Conservation (phyloP, 92 coral and sea anemone species). For the Chrysogorgia sp. region DNA sequence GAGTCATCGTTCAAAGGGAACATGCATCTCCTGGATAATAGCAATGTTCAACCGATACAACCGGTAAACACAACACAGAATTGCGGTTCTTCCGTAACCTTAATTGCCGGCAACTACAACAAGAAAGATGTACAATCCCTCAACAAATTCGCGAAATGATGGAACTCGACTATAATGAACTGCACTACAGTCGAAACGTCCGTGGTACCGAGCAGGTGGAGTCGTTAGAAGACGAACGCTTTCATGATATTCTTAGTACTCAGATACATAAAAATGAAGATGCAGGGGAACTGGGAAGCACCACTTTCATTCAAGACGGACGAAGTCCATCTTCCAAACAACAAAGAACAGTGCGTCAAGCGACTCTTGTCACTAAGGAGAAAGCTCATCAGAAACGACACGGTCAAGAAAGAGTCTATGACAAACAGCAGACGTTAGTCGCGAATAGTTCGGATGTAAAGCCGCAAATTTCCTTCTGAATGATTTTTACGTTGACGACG, state of each 20-base stretch:
- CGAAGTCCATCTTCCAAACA: constrained; percentile 47
- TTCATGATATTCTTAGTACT: constrained; percentile 40
- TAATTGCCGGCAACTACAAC: too few species aligned
- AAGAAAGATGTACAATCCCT: constrained; percentile 55
- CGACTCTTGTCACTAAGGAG: constrained; percentile 52
- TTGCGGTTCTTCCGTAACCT: too few species aligned
- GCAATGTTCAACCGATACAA: too few species aligned
- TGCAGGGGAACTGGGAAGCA: constrained; percentile 58
- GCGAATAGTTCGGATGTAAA: too few species aligned
- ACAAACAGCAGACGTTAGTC: too few species aligned
- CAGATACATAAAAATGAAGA: constrained; percentile 57
- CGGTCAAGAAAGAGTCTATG: not conserved
- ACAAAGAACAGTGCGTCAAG: constrained; percentile 44
- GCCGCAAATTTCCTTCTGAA: too few species aligned
- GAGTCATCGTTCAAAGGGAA: constrained; percentile 55
- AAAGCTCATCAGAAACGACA: not conserved
- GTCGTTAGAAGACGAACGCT: constrained; percentile 64
- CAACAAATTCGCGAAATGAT: constrained; percentile 65
- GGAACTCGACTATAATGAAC: constrained; percentile 70
- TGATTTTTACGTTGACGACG: too few species aligned
- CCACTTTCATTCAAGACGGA: constrained; percentile 64
- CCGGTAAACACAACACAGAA: too few species aligned
- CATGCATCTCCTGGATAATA: constrained; percentile 26
- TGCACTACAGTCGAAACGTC: constrained; percentile 56
- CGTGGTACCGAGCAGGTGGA: constrained; percentile 66